Percentiles rank a stretch among this genome's conserved stretches.
phyloP scores from a whole-genome alignment of 2,797 vertebrate species.

The Chiloscyllium punctatum region DNA sequence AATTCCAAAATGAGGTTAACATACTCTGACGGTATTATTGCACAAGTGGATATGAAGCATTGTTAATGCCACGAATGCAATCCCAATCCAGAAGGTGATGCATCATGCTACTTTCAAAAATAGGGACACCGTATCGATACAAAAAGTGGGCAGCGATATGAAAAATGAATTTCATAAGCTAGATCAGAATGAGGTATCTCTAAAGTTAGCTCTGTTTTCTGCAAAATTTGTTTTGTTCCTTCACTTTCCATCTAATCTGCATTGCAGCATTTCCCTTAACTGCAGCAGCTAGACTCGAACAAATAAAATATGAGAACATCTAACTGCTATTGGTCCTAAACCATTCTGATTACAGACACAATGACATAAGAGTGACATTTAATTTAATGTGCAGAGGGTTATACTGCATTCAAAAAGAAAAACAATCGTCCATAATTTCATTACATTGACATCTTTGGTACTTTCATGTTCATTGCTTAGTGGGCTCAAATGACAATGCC shows the following conservation, averaged over 20 bases:
- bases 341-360: not conserved
- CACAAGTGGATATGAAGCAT: not conserved
- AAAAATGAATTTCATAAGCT: not conserved
- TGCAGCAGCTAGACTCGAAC: not conserved
- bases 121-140: not conserved
- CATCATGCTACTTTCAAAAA: not conserved
- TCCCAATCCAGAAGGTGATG: not conserved
- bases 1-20: constrained; percentile 12
- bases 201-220: not conserved
- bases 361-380: not conserved
- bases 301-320: not conserved
- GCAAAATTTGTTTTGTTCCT: not conserved
- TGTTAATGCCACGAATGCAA: not conserved
- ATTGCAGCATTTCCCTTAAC: not conserved
- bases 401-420: not conserved
- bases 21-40: not conserved
- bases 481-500: not conserved
- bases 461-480: not conserved
- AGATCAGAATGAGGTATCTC: not conserved
- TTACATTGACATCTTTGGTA: not conserved
- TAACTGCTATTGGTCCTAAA: not conserved
- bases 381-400: not conserved
- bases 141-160: not conserved
- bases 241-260: not conserved
- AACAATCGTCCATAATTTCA: not conserved